Percentiles rank a stretch among this genome's conserved stretches.
Evolutionary conservation across 2,888 invertebrate species (phyloP).

Genomic region (Dryobotodes eremita): DNA sequence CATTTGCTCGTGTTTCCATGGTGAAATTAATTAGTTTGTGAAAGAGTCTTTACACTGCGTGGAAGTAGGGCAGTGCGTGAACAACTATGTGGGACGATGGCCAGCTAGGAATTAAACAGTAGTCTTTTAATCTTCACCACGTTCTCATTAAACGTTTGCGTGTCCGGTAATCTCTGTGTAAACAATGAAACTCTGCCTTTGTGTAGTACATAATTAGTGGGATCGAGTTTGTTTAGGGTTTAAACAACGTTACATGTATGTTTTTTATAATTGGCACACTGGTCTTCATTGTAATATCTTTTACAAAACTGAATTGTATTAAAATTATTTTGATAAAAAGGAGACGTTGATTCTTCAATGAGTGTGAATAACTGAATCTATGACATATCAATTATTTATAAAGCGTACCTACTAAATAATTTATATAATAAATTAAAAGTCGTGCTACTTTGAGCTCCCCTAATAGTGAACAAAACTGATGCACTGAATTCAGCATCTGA

Average conservation of each 20-base stretch:
- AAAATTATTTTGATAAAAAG: not conserved
- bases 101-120: conserved; percentile 60
- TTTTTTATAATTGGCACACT: conserved; percentile 17
- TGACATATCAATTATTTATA: not conserved
- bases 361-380: not conserved
- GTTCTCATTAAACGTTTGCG: conserved; percentile 61
- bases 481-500: not conserved
- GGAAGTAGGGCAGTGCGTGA: conserved; percentile 62
- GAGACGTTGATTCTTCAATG: not conserved
- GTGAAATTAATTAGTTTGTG: conserved; percentile 49
- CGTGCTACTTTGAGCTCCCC: not conserved
- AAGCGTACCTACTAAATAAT: not conserved
- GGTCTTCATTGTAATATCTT: not conserved
- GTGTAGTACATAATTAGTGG: conserved; percentile 31
- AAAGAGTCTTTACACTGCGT: conserved; percentile 44
- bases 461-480: not conserved
- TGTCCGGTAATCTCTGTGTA: conserved; percentile 56
- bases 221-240: conserved; percentile 34
- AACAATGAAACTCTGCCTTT: conserved; percentile 56
- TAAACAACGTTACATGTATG: conserved; percentile 13
- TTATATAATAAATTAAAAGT: not conserved
- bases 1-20: conserved; percentile 47
- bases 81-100: conserved; percentile 61
- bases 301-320: not conserved
- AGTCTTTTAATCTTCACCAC: conserved; percentile 60